These are phyloP conservation scores for Scalopus aquaticus DNA, from an alignment of 2,113 vertebrate species.

Conservation along the genomic window DNA sequence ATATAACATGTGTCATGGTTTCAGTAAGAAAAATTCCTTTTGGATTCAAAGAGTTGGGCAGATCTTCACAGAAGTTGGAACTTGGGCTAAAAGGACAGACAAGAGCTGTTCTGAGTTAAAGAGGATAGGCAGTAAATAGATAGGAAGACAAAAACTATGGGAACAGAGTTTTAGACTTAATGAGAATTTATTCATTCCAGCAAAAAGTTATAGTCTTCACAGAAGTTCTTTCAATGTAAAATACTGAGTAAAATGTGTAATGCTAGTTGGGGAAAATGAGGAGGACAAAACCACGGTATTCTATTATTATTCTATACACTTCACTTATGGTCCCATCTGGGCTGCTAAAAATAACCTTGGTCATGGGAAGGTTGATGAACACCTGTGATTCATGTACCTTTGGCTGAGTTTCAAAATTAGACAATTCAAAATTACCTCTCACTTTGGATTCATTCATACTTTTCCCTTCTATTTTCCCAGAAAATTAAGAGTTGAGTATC, in stretches of 20 bases:
- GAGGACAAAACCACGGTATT: background rate
- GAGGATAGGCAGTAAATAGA: background rate
- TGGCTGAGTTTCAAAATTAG: constrained; percentile 46
- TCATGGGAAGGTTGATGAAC: background rate
- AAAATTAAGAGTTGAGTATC: constrained; percentile 27
- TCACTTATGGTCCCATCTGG: background rate
- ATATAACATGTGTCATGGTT: background rate
- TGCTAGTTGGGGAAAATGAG: background rate
- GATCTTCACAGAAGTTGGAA: constrained; percentile 47
- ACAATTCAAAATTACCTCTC: constrained; percentile 45
- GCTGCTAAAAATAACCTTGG: background rate
- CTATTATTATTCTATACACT: background rate
- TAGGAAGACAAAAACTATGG: background rate
- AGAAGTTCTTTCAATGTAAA: constrained; percentile 36
- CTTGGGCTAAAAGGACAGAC: background rate
- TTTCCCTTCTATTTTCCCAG: background rate
- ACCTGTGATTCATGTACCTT: background rate
- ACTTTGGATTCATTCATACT: constrained; percentile 5
- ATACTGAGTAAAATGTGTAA: background rate
- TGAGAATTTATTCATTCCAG: background rate
- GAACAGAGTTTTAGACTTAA: background rate
- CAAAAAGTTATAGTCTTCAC: background rate
- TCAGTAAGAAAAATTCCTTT: constrained; percentile 26
- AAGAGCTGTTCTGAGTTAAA: background rate
- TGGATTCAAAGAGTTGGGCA: background rate